Conservation (phyloP, 2,113 vertebrate genomes). For the Callionymus lyra region DNA sequence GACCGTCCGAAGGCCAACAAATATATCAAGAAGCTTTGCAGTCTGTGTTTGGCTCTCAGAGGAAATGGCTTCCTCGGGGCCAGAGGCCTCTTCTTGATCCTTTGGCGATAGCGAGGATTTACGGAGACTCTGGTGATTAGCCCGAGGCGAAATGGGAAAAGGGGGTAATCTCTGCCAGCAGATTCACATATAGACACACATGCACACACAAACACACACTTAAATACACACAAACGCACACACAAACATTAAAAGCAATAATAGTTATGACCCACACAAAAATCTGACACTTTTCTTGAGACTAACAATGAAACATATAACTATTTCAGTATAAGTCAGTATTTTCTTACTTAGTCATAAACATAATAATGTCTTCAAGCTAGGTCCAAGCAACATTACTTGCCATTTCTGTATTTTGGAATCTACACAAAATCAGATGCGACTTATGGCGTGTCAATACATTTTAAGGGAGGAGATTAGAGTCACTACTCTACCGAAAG, state of each 20-base stretch:
- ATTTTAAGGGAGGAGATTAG: no score
- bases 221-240: background rate
- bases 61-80: slow-evolving; percentile 54
- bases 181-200: slow-evolving; percentile 37
- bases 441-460: no score
- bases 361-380: no score
- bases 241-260: slow-evolving; percentile 16
- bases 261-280: no score
- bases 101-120: slow-evolving; percentile 60
- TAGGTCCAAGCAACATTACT: no score
- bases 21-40: slow-evolving; percentile 50
- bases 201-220: slow-evolving; percentile 6
- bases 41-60: slow-evolving; percentile 52
- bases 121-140: slow-evolving; percentile 64
- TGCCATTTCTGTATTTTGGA: no score
- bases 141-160: slow-evolving; percentile 62
- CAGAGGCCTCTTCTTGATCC: slow-evolving; percentile 56
- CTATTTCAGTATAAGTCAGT: no score
- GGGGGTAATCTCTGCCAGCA: slow-evolving; percentile 51
- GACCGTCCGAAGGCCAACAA: slow-evolving; percentile 43
- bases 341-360: no score
- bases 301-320: no score
- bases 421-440: no score
- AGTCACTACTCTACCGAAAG: no score
- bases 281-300: no score